These are phyloP conservation scores for Phymanthus crucifer DNA, from an alignment of 92 coral and sea anemone genomes.

Conservation along the genomic window DNA sequence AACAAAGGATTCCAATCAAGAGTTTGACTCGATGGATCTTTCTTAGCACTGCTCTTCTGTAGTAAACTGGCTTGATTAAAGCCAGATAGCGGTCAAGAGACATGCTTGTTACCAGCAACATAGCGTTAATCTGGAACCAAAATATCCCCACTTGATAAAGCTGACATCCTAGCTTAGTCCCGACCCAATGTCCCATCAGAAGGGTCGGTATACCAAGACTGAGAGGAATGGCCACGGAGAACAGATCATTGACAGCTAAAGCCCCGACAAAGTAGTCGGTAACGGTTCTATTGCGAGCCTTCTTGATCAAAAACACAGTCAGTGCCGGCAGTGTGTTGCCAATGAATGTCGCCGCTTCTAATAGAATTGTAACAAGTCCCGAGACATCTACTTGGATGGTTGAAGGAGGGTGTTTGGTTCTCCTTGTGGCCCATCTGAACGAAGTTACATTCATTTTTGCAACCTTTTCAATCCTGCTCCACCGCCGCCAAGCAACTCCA, in stretches of 20 bases:
- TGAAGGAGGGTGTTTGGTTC: constrained; percentile 23
- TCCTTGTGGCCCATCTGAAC: neutral
- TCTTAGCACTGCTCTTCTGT: constrained; percentile 46
- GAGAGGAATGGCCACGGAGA: constrained; percentile 61
- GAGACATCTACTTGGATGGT: constrained; percentile 65
- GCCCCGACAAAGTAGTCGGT: constrained; percentile 67
- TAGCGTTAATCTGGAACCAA: constrained; percentile 68
- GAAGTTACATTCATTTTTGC: constrained; percentile 16
- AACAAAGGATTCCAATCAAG: constrained; percentile 33
- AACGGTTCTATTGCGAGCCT: constrained; percentile 45
- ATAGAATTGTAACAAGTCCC: constrained; percentile 47
- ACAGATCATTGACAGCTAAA: constrained; percentile 58
- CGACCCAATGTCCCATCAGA: constrained; percentile 53
- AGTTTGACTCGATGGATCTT: constrained; percentile 40
- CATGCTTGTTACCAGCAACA: constrained; percentile 66
- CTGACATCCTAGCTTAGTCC: constrained; percentile 50
- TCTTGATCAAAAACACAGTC: constrained; percentile 51
- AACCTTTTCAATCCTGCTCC: neutral
- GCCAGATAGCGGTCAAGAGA: constrained; percentile 64
- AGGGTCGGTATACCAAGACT: constrained; percentile 62
- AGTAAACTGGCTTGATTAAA: constrained; percentile 48
- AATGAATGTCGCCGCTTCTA: constrained; percentile 59
- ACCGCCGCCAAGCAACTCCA: neutral
- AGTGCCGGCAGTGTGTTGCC: constrained; percentile 55
- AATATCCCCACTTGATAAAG: constrained; percentile 59